Percentiles rank a stretch among this genome's conserved stretches.
These are phyloP conservation scores for Condylura cristata DNA, from an alignment of 2,113 vertebrate species.

Conservation along the genomic window DNA sequence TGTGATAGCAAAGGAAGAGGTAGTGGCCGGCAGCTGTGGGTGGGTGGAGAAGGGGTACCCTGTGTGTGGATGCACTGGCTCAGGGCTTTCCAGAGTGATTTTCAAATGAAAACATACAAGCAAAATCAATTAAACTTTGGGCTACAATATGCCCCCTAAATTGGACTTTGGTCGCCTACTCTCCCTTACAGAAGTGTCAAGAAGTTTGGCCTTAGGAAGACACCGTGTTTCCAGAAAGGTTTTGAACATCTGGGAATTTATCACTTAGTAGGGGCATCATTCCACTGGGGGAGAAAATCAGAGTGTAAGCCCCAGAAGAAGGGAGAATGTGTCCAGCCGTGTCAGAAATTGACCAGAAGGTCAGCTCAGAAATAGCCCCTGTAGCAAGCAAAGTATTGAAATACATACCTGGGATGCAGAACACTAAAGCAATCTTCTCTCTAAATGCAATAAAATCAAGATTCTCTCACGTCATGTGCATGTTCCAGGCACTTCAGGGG, in stretches of 20 bases:
- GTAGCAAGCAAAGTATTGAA: not conserved
- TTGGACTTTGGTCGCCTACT: not conserved
- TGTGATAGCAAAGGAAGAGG: not conserved
- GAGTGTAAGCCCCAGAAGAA: not conserved
- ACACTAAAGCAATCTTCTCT: not conserved
- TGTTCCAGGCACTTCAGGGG: slow-evolving; percentile 18
- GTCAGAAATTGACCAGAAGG: slow-evolving; percentile 39
- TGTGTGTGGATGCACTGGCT: not conserved
- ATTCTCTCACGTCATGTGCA: not conserved
- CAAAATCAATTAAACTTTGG: not conserved
- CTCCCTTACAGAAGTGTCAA: not conserved
- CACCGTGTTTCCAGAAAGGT: not conserved
- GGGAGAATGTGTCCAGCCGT: not conserved
- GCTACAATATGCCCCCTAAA: not conserved
- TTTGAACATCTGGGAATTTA: not conserved
- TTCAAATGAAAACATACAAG: not conserved
- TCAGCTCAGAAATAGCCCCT: not conserved
- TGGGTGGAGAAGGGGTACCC: not conserved
- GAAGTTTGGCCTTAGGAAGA: not conserved
- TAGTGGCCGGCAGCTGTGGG: not conserved
- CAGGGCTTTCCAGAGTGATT: not conserved
- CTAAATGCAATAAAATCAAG: not conserved
- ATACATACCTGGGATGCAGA: not conserved
- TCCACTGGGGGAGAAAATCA: not conserved
- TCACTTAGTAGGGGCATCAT: not conserved